phyloP scores from a whole-genome alignment of 2,113 vertebrate genomes.

The Falcunculus frontatus region DNA sequence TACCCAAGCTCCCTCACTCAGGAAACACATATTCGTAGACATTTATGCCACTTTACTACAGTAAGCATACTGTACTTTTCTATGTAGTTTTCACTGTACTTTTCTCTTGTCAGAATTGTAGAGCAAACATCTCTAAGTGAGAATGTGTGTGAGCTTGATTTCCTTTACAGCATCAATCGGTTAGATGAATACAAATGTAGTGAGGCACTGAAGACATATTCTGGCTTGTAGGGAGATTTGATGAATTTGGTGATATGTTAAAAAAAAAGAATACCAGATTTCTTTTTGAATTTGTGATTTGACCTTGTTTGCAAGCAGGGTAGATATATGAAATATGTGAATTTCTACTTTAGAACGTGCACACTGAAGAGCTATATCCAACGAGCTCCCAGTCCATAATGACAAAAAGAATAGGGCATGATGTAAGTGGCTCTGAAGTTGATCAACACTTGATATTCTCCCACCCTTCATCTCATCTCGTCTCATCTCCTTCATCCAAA shows the following conservation, averaged over 20 bases:
- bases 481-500: neutral
- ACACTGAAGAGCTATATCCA: neutral
- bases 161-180: neutral
- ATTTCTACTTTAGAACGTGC: neutral
- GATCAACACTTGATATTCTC: neutral
- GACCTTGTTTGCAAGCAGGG: neutral
- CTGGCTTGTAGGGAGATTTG: neutral
- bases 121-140: constrained; percentile 13
- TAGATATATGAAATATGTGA: neutral
- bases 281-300: neutral
- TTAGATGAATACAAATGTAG: neutral
- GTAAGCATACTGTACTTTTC: constrained; percentile 11
- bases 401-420: neutral
- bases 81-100: neutral
- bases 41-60: neutral
- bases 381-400: neutral
- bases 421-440: neutral
- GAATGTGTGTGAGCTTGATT: neutral
- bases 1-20: neutral
- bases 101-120: constrained; percentile 36
- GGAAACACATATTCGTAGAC: neutral
- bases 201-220: neutral
- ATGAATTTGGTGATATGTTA: neutral
- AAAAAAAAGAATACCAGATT: neutral
- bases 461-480: neutral